Base-by-base conservation (phyloP, 2,113 vertebrate genomes). In the Plecturocebus donacophilus region DNA sequence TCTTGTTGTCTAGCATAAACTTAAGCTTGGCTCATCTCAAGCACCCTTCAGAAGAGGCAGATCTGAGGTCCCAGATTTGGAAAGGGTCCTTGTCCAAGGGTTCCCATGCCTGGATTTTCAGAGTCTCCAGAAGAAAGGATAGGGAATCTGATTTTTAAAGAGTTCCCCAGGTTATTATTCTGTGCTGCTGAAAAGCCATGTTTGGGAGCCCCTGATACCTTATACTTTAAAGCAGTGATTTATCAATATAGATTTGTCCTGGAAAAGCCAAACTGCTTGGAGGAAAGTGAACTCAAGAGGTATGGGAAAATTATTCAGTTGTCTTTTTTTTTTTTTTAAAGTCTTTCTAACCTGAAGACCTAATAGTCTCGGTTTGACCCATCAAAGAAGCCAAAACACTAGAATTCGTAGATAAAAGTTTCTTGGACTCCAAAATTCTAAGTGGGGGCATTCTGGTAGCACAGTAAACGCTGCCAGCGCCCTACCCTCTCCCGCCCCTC, bases 381-480 rank as follows among this genome's bases (percentile, higher is more conserved):
- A 23, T 42, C 75, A 25, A 45, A 87, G 90, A n/a, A 54, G 49
- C 45, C 61, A 27, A 30, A 12, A 13, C 30, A 3, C 19, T 11
- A 5, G 23, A 71, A 42, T 35, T 94, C 52, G 35, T 52, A 42
- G 25, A 6, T 19, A 11, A 32, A 14, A 68, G 32, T n/a, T 0
- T 8, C 25, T 68, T 0, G 0, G 40, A 20, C 40, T 77, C 35
- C 68, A 40, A 11, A n/a, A 45, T 30, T 35, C 23, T 6, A 45
- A 79, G 61, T 42, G 21, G 32, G 0, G 35, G 35, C 5, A 12
- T 35, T 68, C n/a, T 27, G 35, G 49, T 49, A 68, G 47, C 9
- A 19, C 1, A 5, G 66, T 21, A 17, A 5, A 38, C 0, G 9
- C 27, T 35, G 23, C 21, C 0, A 1, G 35, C 9, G 19, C 13